A percentile compares a stretch with the other conserved stretches of the same genome.
Conservation (phyloP, 2,888 invertebrate genomes). For the Noctua fimbriata region DNA sequence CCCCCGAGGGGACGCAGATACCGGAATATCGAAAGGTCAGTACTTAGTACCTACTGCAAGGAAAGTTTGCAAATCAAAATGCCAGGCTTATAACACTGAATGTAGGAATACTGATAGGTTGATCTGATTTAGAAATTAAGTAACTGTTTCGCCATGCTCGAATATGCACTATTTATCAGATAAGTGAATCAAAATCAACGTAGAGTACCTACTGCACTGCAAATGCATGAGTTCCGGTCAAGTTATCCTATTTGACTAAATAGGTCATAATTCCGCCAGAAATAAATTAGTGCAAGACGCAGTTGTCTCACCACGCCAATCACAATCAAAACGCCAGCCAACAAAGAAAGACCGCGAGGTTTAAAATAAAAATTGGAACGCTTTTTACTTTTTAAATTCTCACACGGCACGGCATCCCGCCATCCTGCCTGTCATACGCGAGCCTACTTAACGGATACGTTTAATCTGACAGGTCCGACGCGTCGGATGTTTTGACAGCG, state of each 20-base stretch:
- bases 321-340: slow-evolving; percentile 26
- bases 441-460: slow-evolving; percentile 85
- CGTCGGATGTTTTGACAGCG: slow-evolving; percentile 88
- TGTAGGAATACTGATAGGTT: not conserved
- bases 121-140: not conserved
- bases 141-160: not conserved
- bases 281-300: not conserved
- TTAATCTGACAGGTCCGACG: slow-evolving; percentile 83
- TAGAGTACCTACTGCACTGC: not conserved
- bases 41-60: not conserved
- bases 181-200: not conserved
- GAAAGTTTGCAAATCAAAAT: slow-evolving; percentile 44
- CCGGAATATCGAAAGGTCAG: slow-evolving; percentile 33
- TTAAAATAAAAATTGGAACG: slow-evolving; percentile 59
- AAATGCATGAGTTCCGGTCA: not conserved
- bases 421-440: slow-evolving; percentile 70
- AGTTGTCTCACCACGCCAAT: slow-evolving; percentile 1
- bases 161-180: not conserved
- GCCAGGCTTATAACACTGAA: not conserved
- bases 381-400: slow-evolving; percentile 69
- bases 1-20: slow-evolving; percentile 14
- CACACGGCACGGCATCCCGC: slow-evolving; percentile 68
- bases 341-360: slow-evolving; percentile 42
- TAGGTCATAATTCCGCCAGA: not conserved
- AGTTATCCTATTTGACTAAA: not conserved